Evolutionary conservation across 1,140 invertebrate genomes (phyloP).

Genomic region (Eubasilissa regina): DNA sequence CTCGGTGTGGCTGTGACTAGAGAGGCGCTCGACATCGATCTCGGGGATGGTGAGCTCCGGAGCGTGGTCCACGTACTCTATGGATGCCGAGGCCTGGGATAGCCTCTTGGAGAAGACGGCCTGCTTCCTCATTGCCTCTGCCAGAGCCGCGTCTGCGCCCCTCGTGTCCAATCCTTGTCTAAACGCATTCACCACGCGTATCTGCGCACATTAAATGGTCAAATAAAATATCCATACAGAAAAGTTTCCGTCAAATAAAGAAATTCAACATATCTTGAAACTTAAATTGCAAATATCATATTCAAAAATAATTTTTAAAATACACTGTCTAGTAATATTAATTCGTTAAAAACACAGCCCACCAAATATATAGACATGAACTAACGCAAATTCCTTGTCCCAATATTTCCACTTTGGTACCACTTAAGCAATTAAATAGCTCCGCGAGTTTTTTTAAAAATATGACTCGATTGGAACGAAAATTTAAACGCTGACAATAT

Average conservation of each 20-base stretch:
- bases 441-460: too few relatives aligned
- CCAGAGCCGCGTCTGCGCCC: slow-evolving; percentile 91
- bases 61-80: slow-evolving; percentile 92
- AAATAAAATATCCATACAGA: slow-evolving; percentile 50
- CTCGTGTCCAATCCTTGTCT: slow-evolving; percentile 97
- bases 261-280: too few relatives aligned
- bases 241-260: not conserved
- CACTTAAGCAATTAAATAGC: too few relatives aligned
- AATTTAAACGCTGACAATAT: too few relatives aligned
- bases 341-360: too few relatives aligned
- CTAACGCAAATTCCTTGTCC: too few relatives aligned
- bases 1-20: slow-evolving; percentile 93
- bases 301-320: too few relatives aligned
- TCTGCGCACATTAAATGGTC: slow-evolving; percentile 75
- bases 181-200: slow-evolving; percentile 99
- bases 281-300: too few relatives aligned
- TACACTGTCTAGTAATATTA: too few relatives aligned
- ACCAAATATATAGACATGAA: too few relatives aligned
- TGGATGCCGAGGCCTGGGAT: slow-evolving; percentile 88
- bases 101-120: slow-evolving; percentile 90
- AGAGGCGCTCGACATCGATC: slow-evolving; percentile 91
- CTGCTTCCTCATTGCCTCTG: slow-evolving; percentile 92
- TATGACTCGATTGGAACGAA: too few relatives aligned
- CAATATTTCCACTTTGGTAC: too few relatives aligned
- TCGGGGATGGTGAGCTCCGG: slow-evolving; percentile 87